Percentiles rank a stretch among this genome's conserved stretches.
phyloP scores from a whole-genome alignment of 2,797 vertebrate genomes.

The Sebastes hopkinsi region DNA sequence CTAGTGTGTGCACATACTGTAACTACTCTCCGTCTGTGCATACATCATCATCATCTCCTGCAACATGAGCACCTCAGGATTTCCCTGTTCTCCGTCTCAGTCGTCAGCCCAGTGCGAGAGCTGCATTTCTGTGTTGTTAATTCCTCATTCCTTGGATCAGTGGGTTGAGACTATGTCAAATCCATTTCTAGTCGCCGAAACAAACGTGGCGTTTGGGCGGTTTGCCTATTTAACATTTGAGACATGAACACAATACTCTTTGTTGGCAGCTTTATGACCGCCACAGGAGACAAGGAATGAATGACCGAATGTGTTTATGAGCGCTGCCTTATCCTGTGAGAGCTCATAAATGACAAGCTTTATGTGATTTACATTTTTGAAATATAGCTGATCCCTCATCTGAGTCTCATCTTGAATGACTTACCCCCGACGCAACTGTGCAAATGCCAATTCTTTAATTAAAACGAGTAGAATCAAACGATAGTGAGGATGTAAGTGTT shows the following conservation, averaged over 20 bases:
- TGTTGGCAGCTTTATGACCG: slow-evolving; percentile 42
- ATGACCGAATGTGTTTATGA: slow-evolving; percentile 48
- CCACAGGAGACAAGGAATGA: slow-evolving; percentile 34
- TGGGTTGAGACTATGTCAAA: background rate
- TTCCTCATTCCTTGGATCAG: slow-evolving; percentile 5
- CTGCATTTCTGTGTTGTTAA: background rate
- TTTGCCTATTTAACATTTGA: slow-evolving; percentile 32
- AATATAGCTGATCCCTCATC: slow-evolving; percentile 15
- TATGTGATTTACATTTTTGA: slow-evolving; percentile 52
- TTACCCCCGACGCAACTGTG: slow-evolving; percentile 1
- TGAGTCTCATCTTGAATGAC: slow-evolving; percentile 5
- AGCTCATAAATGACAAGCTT: slow-evolving; percentile 56
- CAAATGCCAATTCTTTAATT: background rate
- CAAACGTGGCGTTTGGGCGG: slow-evolving; percentile 37
- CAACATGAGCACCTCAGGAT: background rate
- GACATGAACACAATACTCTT: slow-evolving; percentile 46
- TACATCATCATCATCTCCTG: background rate
- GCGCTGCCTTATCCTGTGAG: slow-evolving; percentile 24
- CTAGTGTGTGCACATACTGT: background rate
- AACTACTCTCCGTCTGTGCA: slow-evolving; percentile 49
- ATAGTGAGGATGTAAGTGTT: background rate
- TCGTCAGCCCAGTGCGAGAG: background rate
- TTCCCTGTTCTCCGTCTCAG: background rate
- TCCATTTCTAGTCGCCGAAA: background rate
- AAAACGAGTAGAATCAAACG: background rate